Percentiles rank a stretch among this genome's conserved stretches.
These are phyloP conservation scores for Todiramphus saurophagus DNA, from an alignment of 2,113 vertebrate genomes.

Conservation along the genomic window DNA sequence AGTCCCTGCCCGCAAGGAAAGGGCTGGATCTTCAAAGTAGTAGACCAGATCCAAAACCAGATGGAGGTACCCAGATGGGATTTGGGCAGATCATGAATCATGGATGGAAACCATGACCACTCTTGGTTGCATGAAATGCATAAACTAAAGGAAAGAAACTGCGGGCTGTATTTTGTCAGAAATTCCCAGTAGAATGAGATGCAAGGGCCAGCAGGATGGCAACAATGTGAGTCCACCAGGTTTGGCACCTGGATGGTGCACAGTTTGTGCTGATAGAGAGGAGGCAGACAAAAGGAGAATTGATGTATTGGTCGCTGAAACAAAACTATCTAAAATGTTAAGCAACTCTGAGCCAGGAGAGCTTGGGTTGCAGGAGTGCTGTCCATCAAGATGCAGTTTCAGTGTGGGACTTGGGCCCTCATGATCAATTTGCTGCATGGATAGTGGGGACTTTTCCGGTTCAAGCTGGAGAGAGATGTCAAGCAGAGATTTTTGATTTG, in stretches of 20 bases:
- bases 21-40: not conserved
- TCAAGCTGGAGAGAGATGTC: not conserved
- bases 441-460: not conserved
- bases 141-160: not conserved
- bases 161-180: not conserved
- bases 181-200: accelerated
- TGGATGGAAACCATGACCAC: not conserved
- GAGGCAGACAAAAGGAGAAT: not conserved
- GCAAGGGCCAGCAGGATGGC: not conserved
- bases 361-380: not conserved
- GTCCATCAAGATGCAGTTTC: not conserved
- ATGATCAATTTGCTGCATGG: not conserved
- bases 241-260: not conserved
- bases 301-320: not conserved
- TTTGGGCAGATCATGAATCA: not conserved
- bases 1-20: too few relatives aligned
- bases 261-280: not conserved
- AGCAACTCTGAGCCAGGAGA: not conserved
- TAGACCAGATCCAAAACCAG: not conserved
- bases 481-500: not conserved
- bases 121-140: not conserved
- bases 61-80: not conserved
- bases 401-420: not conserved
- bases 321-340: not conserved
- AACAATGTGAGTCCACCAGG: too few relatives aligned